phyloP scores from a whole-genome alignment of 64 coral and sea anemone species.

The Stichodactyla helianthus region DNA sequence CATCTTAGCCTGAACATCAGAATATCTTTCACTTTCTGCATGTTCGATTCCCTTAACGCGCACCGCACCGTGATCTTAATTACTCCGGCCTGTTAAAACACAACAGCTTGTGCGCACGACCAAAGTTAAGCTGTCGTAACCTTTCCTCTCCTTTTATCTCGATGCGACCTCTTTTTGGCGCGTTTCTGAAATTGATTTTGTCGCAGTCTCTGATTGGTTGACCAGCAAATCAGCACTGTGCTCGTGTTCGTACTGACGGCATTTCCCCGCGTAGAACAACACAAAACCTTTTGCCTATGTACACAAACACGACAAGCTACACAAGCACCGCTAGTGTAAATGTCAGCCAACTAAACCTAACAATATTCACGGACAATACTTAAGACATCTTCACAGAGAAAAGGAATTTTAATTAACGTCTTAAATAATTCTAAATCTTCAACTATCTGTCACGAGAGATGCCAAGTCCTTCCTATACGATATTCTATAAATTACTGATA shows the following conservation, averaged over 20 bases:
- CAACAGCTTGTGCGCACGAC: neutral
- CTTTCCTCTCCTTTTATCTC: neutral
- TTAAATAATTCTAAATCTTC: neutral
- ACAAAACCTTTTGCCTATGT: neutral
- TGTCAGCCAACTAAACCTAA: neutral
- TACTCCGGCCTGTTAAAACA: neutral
- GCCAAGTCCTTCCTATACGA: neutral
- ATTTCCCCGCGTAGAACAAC: neutral
- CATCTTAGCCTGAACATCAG: neutral
- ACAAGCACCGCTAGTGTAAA: neutral
- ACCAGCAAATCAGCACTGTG: neutral
- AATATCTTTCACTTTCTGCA: neutral
- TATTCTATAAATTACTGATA: slow-evolving; percentile 4
- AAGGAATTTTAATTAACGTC: slow-evolving; percentile 5
- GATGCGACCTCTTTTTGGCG: neutral
- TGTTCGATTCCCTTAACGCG: neutral
- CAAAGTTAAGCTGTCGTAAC: neutral
- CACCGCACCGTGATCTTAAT: neutral
- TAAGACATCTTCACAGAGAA: neutral
- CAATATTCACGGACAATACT: neutral
- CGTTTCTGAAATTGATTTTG: neutral
- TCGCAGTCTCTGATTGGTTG: neutral
- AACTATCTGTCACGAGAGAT: neutral
- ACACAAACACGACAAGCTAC: neutral
- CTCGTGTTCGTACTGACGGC: neutral